Percentiles rank a stretch among this genome's conserved stretches.
These are phyloP conservation scores for Ianthella basta DNA, from an alignment of 37 sponge, comb jelly and placozoan genomes.

Conservation along the genomic window DNA sequence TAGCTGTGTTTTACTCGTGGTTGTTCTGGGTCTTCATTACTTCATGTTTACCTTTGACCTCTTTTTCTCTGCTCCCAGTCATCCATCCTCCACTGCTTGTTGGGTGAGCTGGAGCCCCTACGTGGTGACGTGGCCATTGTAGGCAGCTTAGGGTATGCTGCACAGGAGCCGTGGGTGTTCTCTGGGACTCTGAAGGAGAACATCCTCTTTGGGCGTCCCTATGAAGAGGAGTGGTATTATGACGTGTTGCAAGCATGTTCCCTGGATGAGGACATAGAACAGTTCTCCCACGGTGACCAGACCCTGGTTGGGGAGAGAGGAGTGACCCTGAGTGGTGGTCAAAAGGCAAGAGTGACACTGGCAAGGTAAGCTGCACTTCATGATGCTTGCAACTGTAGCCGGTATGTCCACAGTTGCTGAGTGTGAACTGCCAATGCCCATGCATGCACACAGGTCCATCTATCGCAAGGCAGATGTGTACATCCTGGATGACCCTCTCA, in stretches of 20 bases:
- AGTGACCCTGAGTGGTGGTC: slow-evolving; percentile 94
- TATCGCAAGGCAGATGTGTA: slow-evolving; percentile 72
- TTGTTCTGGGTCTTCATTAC: neutral
- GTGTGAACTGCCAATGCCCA: neutral
- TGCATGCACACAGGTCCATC: slow-evolving; percentile 50
- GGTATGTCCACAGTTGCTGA: neutral
- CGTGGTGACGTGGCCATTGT: slow-evolving; percentile 46
- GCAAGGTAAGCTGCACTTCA: slow-evolving; percentile 65
- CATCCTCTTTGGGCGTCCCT: slow-evolving; percentile 65
- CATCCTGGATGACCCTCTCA: slow-evolving; percentile 84
- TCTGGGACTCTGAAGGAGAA: slow-evolving; percentile 77
- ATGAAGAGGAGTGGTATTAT: slow-evolving; percentile 44
- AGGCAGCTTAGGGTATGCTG: slow-evolving; percentile 63
- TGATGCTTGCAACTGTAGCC: neutral
- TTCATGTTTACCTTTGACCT: neutral
- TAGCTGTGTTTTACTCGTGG: neutral
- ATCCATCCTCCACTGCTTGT: slow-evolving; percentile 63
- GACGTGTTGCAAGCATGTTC: slow-evolving; percentile 60
- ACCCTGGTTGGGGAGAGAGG: slow-evolving; percentile 93
- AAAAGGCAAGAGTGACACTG: slow-evolving; percentile 91
- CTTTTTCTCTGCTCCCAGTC: slow-evolving; percentile 30
- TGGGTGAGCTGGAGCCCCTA: slow-evolving; percentile 56
- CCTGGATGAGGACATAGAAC: slow-evolving; percentile 66
- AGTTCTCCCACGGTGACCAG: slow-evolving; percentile 73
- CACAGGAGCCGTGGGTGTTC: slow-evolving; percentile 80